Evolutionary conservation across 2,888 invertebrate genomes (phyloP), one percentile per base, ranked within the genome.

Genomic region (Cremastinae sp.): DNA sequence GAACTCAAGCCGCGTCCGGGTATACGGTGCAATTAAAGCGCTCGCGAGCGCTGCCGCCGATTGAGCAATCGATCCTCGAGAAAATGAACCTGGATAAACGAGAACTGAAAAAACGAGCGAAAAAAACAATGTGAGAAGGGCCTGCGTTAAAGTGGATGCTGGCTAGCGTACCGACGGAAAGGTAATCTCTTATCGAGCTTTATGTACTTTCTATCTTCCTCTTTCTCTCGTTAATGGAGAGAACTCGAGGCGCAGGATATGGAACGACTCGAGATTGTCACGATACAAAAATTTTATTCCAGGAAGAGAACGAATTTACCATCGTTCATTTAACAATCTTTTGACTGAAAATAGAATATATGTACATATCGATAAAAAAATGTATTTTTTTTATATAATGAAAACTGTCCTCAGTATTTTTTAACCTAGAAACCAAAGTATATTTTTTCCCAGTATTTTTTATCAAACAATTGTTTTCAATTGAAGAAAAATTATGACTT

Each of bases 31-130:
- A 77, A 77, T 77, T 77, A 77, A 77, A 77, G 73, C 77, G 65
- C 70, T 74, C 61, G 47, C 65, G 73, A 68, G 70, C 58, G 70
- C 65, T 39, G 66, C 73, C 74, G 73, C 73, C 77, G 77, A 77
- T 77, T 77, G 77, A 77, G 77, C 77, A 77, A 77, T 77, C 73
- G 77, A 77, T 77, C 77, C 65, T 53, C 73, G 77, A 70, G 69
- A 66, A 70, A 77, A 70, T 73, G 65, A 77, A 77, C 77, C 73
- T 62, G 73, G 65, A 76, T 75, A 61, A 69, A 58, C 72, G 39
- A 37, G 59, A 62, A 69, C 73, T 65, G 41, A 64, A 73, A 72
- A 65, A 64, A 47, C 20, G 55, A 55, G 39, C 45, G 58, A 74
- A 73, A 41, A 20, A 37, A 69, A 66, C 65, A 73, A 74, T 73